Conservation (phyloP, 2,797 vertebrate genomes). For the Pteronotus mesoamericanus region DNA sequence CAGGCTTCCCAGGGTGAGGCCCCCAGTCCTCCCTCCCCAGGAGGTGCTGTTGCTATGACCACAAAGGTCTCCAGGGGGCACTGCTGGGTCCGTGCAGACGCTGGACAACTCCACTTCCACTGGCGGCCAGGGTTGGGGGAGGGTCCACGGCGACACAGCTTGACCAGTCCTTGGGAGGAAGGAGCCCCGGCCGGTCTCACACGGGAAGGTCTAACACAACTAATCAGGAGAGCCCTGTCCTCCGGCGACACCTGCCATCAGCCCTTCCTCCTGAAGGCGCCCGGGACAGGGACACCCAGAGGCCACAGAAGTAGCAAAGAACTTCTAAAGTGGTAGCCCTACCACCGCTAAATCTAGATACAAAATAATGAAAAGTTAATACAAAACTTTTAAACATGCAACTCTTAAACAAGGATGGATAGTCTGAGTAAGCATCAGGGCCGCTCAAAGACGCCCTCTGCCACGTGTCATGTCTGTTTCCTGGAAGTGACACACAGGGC, state of each 20-base stretch:
- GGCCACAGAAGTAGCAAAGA: neutral
- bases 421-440: neutral
- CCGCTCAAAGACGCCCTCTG: neutral
- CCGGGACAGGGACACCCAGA: neutral
- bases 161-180: neutral
- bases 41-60: neutral
- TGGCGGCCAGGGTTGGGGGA: neutral
- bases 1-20: neutral
- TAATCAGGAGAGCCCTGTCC: neutral
- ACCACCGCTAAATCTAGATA: slow-evolving; percentile 48
- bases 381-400: slow-evolving; percentile 40
- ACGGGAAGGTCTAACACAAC: neutral
- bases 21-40: neutral
- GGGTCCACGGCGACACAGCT: neutral
- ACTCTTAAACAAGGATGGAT: neutral
- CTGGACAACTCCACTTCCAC: neutral
- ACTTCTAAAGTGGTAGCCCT: slow-evolving; percentile 36
- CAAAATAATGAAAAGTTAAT: slow-evolving; percentile 28
- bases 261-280: neutral
- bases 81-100: neutral
- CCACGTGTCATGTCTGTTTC: neutral
- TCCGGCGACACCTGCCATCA: neutral
- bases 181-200: neutral
- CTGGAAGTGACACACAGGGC: neutral
- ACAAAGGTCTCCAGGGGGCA: neutral